Evolutionary conservation across 2,888 invertebrate species (phyloP).

Genomic region (Lacanobia oleracea): DNA sequence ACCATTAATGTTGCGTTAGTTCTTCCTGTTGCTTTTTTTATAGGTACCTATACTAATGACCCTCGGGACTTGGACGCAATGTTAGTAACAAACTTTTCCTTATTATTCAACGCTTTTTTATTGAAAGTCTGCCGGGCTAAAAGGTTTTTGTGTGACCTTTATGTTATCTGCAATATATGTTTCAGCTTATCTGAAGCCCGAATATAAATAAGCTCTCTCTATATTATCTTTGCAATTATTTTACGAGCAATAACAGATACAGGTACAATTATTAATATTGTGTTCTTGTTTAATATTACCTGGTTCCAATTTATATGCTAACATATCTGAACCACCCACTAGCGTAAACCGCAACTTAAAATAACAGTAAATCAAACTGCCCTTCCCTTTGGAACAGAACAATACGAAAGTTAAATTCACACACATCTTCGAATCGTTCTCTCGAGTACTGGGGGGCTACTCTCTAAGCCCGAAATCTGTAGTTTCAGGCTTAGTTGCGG

Average conservation of each 20-base stretch:
- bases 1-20: conserved; percentile 40
- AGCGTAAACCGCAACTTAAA: not conserved
- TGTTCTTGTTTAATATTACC: not conserved
- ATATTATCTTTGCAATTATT: conserved; percentile 29
- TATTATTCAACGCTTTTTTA: not conserved
- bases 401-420: conserved; percentile 27
- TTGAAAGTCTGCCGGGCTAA: not conserved
- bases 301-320: not conserved
- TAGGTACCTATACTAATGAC: conserved; percentile 37
- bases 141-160: conserved; percentile 2
- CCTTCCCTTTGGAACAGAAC: conserved; percentile 12
- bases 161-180: conserved; percentile 30
- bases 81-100: conserved; percentile 14
- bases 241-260: not conserved
- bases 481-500: too few species aligned
- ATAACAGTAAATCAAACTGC: conserved; percentile 6
- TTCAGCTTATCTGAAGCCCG: conserved; percentile 28
- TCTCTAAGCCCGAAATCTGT: too few species aligned
- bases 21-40: conserved; percentile 55
- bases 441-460: too few species aligned
- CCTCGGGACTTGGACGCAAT: conserved; percentile 9
- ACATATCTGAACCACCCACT: too few species aligned
- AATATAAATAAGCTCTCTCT: conserved; percentile 13
- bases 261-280: too few species aligned
- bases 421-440: conserved; percentile 28